Base-by-base conservation (phyloP, 1,140 invertebrate species). In the Campoletis sonorensis region DNA sequence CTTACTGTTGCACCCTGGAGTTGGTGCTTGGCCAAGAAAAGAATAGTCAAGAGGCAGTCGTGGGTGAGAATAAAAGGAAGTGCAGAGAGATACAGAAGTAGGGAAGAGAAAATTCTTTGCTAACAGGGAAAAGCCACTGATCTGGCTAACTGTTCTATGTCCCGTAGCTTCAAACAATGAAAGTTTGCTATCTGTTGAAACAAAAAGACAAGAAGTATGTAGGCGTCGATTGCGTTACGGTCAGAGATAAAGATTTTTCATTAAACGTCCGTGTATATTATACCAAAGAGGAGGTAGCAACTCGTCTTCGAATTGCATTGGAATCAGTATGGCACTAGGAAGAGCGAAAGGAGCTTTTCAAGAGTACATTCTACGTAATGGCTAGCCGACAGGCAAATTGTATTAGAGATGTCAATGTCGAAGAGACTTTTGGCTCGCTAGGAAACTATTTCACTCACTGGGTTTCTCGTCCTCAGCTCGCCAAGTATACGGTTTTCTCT, bases 341-440 rank as follows among this genome's bases (percentile, higher is more conserved):
- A 64, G 23, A 64, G 58, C 21, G 15, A 45, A 54, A 45, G 18
- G 26, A 33, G 18, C 70, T 72, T 16, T 49, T 37, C 37, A 72
- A 33, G 70, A 45, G 33, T 45, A 49, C 45, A 18, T 81, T 81
- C 40, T n/a, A 61, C 79, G 70, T 81, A 82, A 82, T 82, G 70
- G 77, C 70, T 30, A 10, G 51, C 73, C 76, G 70, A 79, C 68
- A 73, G 77, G 51, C 71, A 82, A 82, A 79, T 82, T 79, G 33
- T 79, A 64, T 82, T 73, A 64, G 61, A 64, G 77, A 79, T 79
- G 70, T 78, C 81, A 45, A 82, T 79, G 76, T 58, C 51, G 76
- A 81, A 81, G 73, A 37, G 68, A 71, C 64, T 23, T 72, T 54
- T 13, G 75, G 75, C 33, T 71, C 64, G 27, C 30, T 54, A 0